Evolutionary conservation across 1,140 invertebrate species (phyloP).

Genomic region (Arctopsyche grandis): DNA sequence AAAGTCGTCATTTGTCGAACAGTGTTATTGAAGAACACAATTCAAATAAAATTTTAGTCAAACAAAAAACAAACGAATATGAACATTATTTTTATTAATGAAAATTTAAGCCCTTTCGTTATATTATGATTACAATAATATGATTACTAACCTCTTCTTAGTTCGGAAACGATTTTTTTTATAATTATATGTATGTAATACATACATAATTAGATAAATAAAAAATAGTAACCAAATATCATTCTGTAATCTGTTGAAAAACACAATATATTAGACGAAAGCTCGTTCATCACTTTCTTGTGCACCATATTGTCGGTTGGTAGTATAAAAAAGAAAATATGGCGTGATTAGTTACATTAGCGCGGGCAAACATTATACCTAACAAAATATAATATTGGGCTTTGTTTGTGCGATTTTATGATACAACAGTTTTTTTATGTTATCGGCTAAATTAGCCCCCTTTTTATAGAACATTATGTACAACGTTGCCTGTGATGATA

Average conservation of each 20-base stretch:
- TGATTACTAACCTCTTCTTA: too few relatives aligned
- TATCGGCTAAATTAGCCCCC: not conserved
- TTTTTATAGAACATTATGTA: not conserved
- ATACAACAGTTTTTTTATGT: not conserved
- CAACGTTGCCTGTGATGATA: too few relatives aligned
- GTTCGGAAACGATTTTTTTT: too few relatives aligned
- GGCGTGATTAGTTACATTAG: constrained; percentile 43
- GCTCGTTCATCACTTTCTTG: not conserved
- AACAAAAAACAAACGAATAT: too few relatives aligned
- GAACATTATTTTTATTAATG: too few relatives aligned
- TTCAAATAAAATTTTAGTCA: too few relatives aligned
- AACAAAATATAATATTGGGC: constrained; percentile 16
- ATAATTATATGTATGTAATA: too few relatives aligned
- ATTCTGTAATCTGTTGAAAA: not conserved
- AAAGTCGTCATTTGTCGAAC: too few relatives aligned
- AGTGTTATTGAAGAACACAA: too few relatives aligned
- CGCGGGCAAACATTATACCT: constrained; percentile 31
- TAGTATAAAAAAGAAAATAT: constrained; percentile 11
- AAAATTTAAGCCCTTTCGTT: too few relatives aligned
- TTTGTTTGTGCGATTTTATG: not conserved
- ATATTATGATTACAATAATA: too few relatives aligned
- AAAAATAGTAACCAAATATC: not conserved
- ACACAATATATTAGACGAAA: not conserved
- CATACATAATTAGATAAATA: too few relatives aligned
- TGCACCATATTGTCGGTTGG: not conserved